Base-by-base conservation (phyloP, 2,888 invertebrate genomes). In the Arctia plantaginis region DNA sequence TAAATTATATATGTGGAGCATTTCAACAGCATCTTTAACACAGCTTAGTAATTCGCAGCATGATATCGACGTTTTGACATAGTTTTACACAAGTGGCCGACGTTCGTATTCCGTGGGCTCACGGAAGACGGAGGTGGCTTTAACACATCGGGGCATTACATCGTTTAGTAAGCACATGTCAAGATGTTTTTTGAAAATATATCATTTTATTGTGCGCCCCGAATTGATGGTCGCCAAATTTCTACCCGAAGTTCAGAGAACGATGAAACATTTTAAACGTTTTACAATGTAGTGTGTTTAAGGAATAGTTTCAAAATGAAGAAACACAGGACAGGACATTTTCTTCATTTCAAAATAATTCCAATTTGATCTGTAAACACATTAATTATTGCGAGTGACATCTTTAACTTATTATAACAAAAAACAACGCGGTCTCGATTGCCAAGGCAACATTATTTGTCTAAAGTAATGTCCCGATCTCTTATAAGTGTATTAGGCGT, bases 51-150 rank as follows among this genome's bases (percentile, higher is more conserved):
- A 71, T 78, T 75, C 77, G 72, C 82, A 84, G 85, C 85, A 84
- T 86, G 87, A 80, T 88, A 86, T 81, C 86, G 85, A 72, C 77
- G 77, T 79, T 76, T 88, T 91, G 89, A 91, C 91, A 91, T 90
- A 91, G 91, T 90, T 90, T 83, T 91, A 92, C 80, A 77, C n/a
- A 86, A 85, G 88, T 84, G 82, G 83, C 87, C 84, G 78, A 82
- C 86, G 85, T 76, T 85, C 85, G 69, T 83, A 85, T 80, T 84
- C 85, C 88, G 82, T 66, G 75, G 93, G 93, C 94, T 94, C 93
- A 90, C 85, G 90, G 89, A 83, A 80, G 86, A 78, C 79, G 80
- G 83, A 83, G 82, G 86, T 80, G 84, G 83, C 87, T 85, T 80
- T 86, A 86, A 86, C 87, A 88, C 84, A 30, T 55, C 39, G 68